Base-by-base conservation (phyloP, 2,888 invertebrate species). In the Eupeodes luniger region DNA sequence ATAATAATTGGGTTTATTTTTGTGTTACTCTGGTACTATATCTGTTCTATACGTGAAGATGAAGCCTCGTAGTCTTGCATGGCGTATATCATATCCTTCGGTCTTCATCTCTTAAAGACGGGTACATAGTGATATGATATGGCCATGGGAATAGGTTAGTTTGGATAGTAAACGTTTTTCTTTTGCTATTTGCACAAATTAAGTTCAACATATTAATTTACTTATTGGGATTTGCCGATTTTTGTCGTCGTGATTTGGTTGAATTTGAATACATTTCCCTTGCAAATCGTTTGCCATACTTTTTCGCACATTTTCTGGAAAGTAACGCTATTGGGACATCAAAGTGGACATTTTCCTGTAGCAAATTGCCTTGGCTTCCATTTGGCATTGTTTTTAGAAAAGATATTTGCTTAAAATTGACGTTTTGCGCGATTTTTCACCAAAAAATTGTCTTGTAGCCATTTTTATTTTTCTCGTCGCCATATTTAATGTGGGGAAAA, bases 401-500 rank as follows among this genome's bases (percentile, higher is more conserved):
- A 19, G n/a, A 57, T 66, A 74, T 55, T 84, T 4, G 66, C 72
- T 55, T 75, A 40, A 10, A 57, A 53, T 34, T 36, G 14, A 57
- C 44, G 74, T 66, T 85, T 88, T 81, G 85, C 88, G 88, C 88
- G 89, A 82, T 89, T 85, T 89, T 85, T 79, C 69, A 66, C 76
- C 1, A 14, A 79, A 85, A 82, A 19, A 72, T 66, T 76, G 62
- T 85, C 47, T 59, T 85, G 89, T 85, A 79, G 89, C 89, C 85
- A 89, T 89, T 89, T 89, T 89, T 81, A 89, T 89, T 89, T 89
- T 89, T 85, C 79, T 81, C 53, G 85, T 85, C 89, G 89, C 89
- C 89, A 89, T 89, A 85, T 89, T 89, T 85, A 67, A 89, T 89
- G 85, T 81, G 85, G 85, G 81, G 81, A 82, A 89, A 72, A 88